A percentile compares a stretch with the other conserved stretches of the same genome.
Conservation (phyloP, 23 tunicate genomes). For the Ciona savignyi region DNA sequence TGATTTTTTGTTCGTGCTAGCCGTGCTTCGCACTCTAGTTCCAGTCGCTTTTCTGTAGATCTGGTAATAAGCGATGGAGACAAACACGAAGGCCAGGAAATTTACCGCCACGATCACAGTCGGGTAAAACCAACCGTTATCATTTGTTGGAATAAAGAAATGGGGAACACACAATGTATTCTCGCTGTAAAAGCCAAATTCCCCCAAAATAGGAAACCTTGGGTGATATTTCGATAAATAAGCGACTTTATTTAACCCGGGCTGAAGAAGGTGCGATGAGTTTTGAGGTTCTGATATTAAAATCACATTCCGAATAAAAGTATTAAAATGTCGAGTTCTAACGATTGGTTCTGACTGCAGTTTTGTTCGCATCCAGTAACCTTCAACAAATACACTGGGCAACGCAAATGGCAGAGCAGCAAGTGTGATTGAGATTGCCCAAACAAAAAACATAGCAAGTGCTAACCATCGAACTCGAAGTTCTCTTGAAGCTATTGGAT, state of each 20-base stretch:
- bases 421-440: conserved; percentile 24
- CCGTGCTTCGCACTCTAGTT: conserved; percentile 7
- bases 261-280: no score
- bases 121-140: conserved; percentile 54
- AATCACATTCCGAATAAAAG: not conserved
- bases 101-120: conserved; percentile 31
- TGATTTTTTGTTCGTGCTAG: not conserved
- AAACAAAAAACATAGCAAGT: not conserved
- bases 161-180: conserved; percentile 57
- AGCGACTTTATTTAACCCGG: no score
- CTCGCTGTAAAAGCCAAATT: conserved; percentile 49
- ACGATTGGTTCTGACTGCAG: conserved; percentile 23
- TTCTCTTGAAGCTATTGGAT: conserved; percentile 8
- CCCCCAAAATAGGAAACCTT: conserved; percentile 10
- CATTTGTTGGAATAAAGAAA: conserved; percentile 31
- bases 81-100: conserved; percentile 35
- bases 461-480: conserved; percentile 14
- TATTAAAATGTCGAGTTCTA: not conserved
- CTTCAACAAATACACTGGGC: conserved; percentile 19
- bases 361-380: conserved; percentile 37
- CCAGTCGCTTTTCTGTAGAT: conserved; percentile 21
- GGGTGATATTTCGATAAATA: not conserved
- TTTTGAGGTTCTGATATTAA: conserved; percentile 17
- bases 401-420: conserved; percentile 13
- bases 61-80: conserved; percentile 22